phyloP scores from a whole-genome alignment of 1,140 invertebrate genomes.

The Mesaphorura yosii region DNA sequence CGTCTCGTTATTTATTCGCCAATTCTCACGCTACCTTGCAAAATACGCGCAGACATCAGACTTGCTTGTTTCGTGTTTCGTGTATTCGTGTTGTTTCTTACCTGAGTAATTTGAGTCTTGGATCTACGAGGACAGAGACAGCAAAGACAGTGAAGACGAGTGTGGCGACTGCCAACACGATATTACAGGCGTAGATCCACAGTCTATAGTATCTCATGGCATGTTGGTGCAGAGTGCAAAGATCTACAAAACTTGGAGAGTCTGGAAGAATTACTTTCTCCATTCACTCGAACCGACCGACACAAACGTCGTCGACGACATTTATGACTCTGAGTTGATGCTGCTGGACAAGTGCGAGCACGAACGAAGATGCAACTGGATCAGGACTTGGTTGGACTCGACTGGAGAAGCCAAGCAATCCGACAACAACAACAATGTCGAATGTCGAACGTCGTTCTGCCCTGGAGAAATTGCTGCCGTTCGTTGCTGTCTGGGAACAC shows the following conservation, averaged over 20 bases:
- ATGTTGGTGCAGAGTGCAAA: constrained; percentile 32
- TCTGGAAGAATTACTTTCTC: constrained; percentile 30
- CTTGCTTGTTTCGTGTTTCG: too few species aligned
- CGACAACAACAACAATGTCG: too few species aligned
- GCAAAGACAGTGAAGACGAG: constrained; percentile 66
- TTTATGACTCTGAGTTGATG: not conserved
- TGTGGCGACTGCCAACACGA: constrained; percentile 65
- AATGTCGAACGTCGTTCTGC: too few species aligned
- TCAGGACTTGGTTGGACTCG: not conserved
- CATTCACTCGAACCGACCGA: too few species aligned
- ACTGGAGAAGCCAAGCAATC: not conserved
- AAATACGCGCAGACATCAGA: too few species aligned
- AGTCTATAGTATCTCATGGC: constrained; percentile 43
- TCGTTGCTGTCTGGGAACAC: too few species aligned
- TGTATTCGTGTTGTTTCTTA: constrained; percentile 7
- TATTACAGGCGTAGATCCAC: constrained; percentile 86
- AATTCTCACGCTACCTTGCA: too few species aligned
- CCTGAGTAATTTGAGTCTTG: constrained; percentile 35
- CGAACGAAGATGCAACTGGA: not conserved
- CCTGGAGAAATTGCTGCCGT: too few species aligned
- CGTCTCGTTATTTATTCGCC: too few species aligned
- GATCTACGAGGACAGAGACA: constrained; percentile 50
- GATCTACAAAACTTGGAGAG: constrained; percentile 32
- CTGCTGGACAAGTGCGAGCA: not conserved
- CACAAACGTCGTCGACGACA: constrained; percentile 1